A percentile compares a stretch with the other conserved stretches of the same genome.
Evolutionary conservation across 1,140 invertebrate species (phyloP).

Genomic region (Drosophila pseudoobscura): DNA sequence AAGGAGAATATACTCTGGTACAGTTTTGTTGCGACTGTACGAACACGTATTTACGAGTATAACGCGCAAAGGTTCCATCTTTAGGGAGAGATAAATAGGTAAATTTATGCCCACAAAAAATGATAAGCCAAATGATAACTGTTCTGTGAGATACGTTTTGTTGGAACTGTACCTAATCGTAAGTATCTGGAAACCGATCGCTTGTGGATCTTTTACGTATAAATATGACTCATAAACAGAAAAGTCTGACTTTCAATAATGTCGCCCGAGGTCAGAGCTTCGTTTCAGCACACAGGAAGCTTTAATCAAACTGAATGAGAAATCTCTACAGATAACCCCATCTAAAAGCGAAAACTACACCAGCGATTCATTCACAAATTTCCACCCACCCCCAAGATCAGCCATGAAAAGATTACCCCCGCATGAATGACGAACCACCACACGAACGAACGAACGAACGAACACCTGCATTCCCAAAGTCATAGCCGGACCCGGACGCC

Average conservation of each 20-base stretch:
- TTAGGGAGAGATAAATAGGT: no score
- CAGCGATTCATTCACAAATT: slow-evolving; percentile 25
- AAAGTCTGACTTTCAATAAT: not conserved
- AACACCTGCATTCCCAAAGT: slow-evolving; percentile 36
- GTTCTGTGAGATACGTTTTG: not conserved
- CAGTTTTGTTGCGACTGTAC: no score
- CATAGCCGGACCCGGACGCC: not conserved
- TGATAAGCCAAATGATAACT: no score
- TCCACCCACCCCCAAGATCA: slow-evolving; percentile 22
- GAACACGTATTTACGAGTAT: no score
- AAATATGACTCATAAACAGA: not conserved
- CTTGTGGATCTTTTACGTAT: not conserved
- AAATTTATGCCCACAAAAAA: no score
- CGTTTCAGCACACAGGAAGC: slow-evolving; percentile 13
- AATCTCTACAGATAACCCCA: slow-evolving; percentile 25
- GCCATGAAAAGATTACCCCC: slow-evolving; percentile 22
- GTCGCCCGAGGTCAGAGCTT: not conserved
- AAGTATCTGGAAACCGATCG: not conserved
- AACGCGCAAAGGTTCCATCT: no score
- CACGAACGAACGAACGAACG: not conserved
- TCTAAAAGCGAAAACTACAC: not conserved
- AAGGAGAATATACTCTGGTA: no score
- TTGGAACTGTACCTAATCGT: slow-evolving; percentile 13
- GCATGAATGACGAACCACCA: slow-evolving; percentile 13
- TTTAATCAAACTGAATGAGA: slow-evolving; percentile 23